phyloP scores from a whole-genome alignment of 2,797 vertebrate genomes.

The Epinephelus coioides region DNA sequence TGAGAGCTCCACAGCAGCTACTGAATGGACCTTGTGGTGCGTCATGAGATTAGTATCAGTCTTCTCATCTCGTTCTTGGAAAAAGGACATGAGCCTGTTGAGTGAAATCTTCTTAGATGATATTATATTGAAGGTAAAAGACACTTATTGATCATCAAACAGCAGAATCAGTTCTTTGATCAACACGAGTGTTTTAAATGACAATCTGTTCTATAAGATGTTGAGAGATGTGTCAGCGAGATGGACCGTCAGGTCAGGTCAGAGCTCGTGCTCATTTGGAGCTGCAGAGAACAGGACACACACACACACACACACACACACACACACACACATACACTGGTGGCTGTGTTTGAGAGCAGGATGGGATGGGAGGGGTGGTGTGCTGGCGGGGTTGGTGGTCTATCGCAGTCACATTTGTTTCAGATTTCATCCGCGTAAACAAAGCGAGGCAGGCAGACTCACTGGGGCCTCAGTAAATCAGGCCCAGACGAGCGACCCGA shows the following conservation, averaged over 20 bases:
- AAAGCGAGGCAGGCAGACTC: constrained; percentile 78
- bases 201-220: not conserved
- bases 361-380: not conserved
- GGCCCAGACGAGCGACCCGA: constrained; percentile 56
- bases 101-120: not conserved
- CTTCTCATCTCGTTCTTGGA: too few species aligned
- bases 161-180: not conserved
- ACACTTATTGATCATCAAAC: not conserved
- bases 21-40: too few species aligned
- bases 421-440: constrained; percentile 79
- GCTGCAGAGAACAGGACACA: not conserved
- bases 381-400: constrained; percentile 50
- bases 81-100: too few species aligned
- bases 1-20: too few species aligned
- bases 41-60: too few species aligned
- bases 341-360: not conserved
- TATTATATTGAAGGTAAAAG: not conserved
- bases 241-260: constrained; percentile 12
- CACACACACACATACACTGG: not conserved
- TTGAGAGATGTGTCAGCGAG: not conserved
- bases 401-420: constrained; percentile 78
- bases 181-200: not conserved
- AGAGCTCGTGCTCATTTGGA: not conserved
- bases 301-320: not conserved
- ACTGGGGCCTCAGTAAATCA: constrained; percentile 80